Percentiles rank a stretch among this genome's conserved stretches.
Evolutionary conservation across 2,113 vertebrate genomes (phyloP).

Genomic region (Calypte anna): DNA sequence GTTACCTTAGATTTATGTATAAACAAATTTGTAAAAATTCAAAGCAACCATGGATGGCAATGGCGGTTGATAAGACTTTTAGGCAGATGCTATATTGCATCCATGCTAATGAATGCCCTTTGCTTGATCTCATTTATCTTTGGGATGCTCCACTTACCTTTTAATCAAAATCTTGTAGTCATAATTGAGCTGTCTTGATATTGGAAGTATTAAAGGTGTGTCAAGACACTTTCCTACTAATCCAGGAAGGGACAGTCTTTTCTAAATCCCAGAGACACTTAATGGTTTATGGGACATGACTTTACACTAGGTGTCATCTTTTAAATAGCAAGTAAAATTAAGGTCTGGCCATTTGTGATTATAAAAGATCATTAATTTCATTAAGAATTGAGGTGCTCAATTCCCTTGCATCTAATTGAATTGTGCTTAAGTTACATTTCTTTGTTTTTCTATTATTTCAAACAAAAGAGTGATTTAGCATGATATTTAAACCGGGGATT

Average conservation of each 20-base stretch:
- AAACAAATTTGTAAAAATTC: neutral
- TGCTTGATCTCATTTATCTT: constrained; percentile 57
- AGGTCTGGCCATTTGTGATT: constrained; percentile 70
- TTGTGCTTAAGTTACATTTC: constrained; percentile 70
- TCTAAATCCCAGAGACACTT: constrained; percentile 56
- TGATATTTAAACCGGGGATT: constrained; percentile 28
- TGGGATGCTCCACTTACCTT: constrained; percentile 58
- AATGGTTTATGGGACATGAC: constrained; percentile 63
- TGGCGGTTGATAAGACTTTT: neutral
- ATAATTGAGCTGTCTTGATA: constrained; percentile 68
- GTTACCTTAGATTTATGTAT: neutral
- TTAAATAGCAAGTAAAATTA: constrained; percentile 73
- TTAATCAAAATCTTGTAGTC: constrained; percentile 65
- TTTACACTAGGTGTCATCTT: constrained; percentile 69
- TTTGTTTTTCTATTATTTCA: constrained; percentile 67
- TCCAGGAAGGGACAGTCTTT: constrained; percentile 58
- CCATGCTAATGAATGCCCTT: neutral
- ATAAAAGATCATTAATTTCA: constrained; percentile 70
- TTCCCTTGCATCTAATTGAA: constrained; percentile 68
- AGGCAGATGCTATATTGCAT: constrained; percentile 5
- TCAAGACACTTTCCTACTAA: constrained; percentile 39
- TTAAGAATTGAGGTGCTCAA: constrained; percentile 66
- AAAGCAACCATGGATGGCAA: neutral
- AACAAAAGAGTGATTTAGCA: neutral
- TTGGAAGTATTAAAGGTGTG: constrained; percentile 58